A percentile compares a stretch with the other conserved stretches of the same genome.
phyloP scores from a whole-genome alignment of 30 jellyfish, hydroid and myxozoan genomes.

The Cassiopea xamachana region DNA sequence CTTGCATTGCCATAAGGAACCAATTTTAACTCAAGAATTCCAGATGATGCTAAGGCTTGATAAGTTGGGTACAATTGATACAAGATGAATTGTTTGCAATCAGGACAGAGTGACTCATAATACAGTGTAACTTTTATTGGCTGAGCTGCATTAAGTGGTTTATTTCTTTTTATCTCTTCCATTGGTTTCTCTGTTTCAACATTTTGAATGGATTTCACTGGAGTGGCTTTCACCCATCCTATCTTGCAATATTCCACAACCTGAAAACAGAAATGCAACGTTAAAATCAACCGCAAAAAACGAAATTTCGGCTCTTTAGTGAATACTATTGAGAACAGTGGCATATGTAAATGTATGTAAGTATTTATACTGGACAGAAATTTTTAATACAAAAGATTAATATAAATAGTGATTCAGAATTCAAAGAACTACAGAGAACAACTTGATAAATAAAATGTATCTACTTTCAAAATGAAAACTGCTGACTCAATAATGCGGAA shows the following conservation, averaged over 20 bases:
- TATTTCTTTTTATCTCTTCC: background rate
- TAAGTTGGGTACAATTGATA: conserved; percentile 77
- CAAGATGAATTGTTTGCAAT: conserved; percentile 62
- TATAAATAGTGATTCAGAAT: too few species aligned
- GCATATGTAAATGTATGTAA: too few species aligned
- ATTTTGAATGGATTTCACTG: conserved; percentile 4
- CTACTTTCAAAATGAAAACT: background rate
- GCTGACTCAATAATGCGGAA: background rate
- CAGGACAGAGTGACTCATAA: conserved; percentile 85
- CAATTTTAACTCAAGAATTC: conserved; percentile 74
- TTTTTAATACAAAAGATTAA: too few species aligned
- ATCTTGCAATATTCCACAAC: conserved; percentile 63
- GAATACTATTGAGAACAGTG: too few species aligned
- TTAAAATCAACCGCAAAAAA: background rate
- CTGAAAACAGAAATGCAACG: background rate
- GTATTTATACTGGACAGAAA: too few species aligned
- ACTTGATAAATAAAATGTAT: too few species aligned
- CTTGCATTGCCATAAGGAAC: conserved; percentile 92
- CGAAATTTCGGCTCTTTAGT: background rate
- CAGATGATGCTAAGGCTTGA: conserved; percentile 57
- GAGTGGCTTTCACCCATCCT: conserved; percentile 60
- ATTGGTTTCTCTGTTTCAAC: background rate
- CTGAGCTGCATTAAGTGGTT: conserved; percentile 16
- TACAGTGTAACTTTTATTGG: conserved; percentile 81
- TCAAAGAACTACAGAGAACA: too few species aligned